Evolutionary conservation across 2,113 vertebrate genomes (phyloP).

Genomic region (Daboia siamensis): DNA sequence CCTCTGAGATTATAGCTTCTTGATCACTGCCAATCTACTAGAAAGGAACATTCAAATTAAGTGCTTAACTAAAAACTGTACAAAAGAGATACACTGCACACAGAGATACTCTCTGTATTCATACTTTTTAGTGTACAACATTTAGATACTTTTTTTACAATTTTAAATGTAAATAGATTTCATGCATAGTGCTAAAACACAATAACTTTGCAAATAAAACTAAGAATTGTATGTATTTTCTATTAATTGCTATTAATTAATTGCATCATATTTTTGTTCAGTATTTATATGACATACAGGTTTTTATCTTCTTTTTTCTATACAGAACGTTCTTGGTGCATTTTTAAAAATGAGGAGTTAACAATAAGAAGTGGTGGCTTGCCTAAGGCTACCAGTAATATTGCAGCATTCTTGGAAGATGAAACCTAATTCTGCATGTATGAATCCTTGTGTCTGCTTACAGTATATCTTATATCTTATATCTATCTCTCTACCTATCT

Average conservation of each 20-base stretch:
- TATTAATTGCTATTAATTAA: too few relatives aligned
- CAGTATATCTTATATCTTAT: background rate
- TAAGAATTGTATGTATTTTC: background rate
- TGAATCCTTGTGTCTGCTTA: background rate
- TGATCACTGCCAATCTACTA: background rate
- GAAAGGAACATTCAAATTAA: background rate
- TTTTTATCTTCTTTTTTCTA: background rate
- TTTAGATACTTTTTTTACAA: background rate
- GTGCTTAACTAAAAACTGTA: background rate
- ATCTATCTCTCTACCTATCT: background rate
- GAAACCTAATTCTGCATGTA: background rate
- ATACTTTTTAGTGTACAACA: background rate
- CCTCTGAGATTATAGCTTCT: background rate
- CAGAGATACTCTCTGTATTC: background rate
- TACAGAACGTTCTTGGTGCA: background rate
- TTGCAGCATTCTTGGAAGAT: background rate
- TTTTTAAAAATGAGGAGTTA: constrained; percentile 9
- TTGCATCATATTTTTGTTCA: background rate
- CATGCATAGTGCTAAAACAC: background rate
- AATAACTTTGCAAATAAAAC: background rate
- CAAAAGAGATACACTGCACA: background rate
- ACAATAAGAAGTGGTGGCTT: background rate
- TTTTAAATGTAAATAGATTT: background rate
- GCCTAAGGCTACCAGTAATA: constrained; percentile 1
- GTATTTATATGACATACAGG: background rate